Percentiles rank a stretch among this genome's conserved stretches.
Evolutionary conservation across 1,140 invertebrate species (phyloP).

Genomic region (Caerostris extrusa): DNA sequence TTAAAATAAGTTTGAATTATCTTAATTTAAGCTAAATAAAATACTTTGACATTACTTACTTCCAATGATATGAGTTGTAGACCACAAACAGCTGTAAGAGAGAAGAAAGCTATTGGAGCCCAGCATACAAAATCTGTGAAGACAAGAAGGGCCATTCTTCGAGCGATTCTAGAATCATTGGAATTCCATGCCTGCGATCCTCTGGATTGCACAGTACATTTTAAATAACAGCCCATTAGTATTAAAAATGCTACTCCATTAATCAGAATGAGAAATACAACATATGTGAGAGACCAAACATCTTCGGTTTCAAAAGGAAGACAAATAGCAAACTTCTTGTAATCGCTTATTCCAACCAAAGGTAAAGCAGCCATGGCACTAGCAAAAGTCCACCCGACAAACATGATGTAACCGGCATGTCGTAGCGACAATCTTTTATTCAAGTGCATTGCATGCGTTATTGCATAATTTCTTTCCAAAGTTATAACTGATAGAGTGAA

Average conservation of each 20-base stretch:
- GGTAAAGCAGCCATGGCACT: conserved; percentile 93
- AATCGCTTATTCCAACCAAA: conserved; percentile 94
- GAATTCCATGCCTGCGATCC: conserved; percentile 97
- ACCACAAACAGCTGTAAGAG: conserved; percentile 91
- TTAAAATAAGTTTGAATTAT: too few species aligned
- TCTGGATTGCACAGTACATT: conserved; percentile 96
- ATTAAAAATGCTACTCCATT: conserved; percentile 97
- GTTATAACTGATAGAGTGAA: conserved; percentile 98
- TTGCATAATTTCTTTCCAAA: conserved; percentile 96
- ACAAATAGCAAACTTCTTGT: conserved; percentile 97
- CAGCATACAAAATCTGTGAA: conserved; percentile 94
- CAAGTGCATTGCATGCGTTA: conserved; percentile 98
- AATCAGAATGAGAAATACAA: conserved; percentile 95
- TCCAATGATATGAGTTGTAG: conserved; percentile 93
- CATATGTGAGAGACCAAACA: conserved; percentile 90
- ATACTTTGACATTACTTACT: conserved; percentile 58
- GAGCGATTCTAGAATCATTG: conserved; percentile 93
- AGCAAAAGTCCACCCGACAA: conserved; percentile 96
- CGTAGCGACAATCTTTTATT: conserved; percentile 95
- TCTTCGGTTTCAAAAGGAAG: conserved; percentile 94
- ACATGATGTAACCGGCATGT: conserved; percentile 88
- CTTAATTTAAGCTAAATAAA: not conserved
- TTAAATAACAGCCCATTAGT: conserved; percentile 96
- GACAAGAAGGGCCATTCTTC: conserved; percentile 92
- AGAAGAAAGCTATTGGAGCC: conserved; percentile 86